Evolutionary conservation across 2,113 vertebrate species (phyloP), one percentile per base, ranked within the genome.

Genomic region (Mus pahari): DNA sequence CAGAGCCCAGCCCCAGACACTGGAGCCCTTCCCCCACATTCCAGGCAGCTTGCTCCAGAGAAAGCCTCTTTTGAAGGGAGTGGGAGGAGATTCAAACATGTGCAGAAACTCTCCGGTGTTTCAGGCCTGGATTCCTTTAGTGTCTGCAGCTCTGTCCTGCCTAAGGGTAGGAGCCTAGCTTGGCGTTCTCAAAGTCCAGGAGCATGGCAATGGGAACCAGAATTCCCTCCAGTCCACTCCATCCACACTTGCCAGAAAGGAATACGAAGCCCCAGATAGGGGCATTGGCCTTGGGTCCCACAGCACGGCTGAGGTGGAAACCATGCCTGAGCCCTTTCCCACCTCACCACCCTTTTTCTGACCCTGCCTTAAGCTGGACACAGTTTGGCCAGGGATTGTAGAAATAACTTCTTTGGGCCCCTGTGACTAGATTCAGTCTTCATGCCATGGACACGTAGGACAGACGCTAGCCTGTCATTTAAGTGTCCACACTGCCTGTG

Each of bases 1-100:
- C 91, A 8, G 89, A 91, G 91, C 95, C 96, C 90, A 94, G 50
- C 79, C 96, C 96, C 94, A 58, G 86, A 71, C 39, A 78, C 91
- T 10, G 75, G 33, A 53, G 91, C 95, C 96, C 96, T 95, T 90
- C 97, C 96, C 95, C 97, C 94, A 81, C 45, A 58, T 84, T 92
- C 92, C 81, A 84, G 84, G 60, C 92, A 89, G 60, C n/a, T 83
- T 89, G 96, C 97, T 97, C 97, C 94, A 81, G 94, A 92, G 83
- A 90, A 93, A 95, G 84, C 26, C 66, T 83, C 48, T 74, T 36
- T 19, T 64, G 28, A 8, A 55, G 36, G 13, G 48, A 5, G 53
- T 26, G 1, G 22, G 58, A 28, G 55, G 58, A 68, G 33, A 48
- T 16, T 86, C 62, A 90, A 84, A 87, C 66, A 64, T 58, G 39